phyloP scores from a whole-genome alignment of 2,113 vertebrate genomes.

The Paraplagusia blochii region DNA sequence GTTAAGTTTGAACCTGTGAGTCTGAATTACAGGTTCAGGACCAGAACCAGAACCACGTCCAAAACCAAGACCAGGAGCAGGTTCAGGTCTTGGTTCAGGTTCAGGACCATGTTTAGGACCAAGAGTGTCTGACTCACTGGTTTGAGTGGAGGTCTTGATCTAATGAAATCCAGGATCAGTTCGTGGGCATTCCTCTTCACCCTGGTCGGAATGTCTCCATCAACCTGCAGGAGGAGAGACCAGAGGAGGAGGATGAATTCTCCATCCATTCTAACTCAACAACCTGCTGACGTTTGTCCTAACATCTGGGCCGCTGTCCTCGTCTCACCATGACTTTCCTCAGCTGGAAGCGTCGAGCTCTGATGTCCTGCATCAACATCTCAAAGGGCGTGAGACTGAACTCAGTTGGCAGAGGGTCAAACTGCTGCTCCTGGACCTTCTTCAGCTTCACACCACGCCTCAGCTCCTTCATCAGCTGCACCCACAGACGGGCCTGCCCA shows the following conservation, averaged over 20 bases:
- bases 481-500: slow-evolving; percentile 89
- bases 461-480: slow-evolving; percentile 95
- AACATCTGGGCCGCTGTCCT: too few species aligned
- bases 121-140: slow-evolving; percentile 80
- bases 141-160: slow-evolving; percentile 91
- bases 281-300: too few species aligned
- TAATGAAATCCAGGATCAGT: slow-evolving; percentile 92
- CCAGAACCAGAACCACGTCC: too few species aligned
- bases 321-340: slow-evolving; percentile 93
- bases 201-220: slow-evolving; percentile 84
- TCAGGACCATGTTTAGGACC: too few species aligned
- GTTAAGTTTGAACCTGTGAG: too few species aligned
- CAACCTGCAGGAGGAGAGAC: slow-evolving; percentile 75
- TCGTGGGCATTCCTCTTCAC: slow-evolving; percentile 93
- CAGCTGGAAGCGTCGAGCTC: slow-evolving; percentile 87
- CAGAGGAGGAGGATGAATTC: too few species aligned
- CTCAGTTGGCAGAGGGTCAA: slow-evolving; percentile 88
- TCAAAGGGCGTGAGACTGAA: slow-evolving; percentile 96
- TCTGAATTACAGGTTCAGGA: too few species aligned
- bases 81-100: too few species aligned
- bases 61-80: too few species aligned
- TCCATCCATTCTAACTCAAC: too few species aligned
- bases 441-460: slow-evolving; percentile 92
- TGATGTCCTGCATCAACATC: slow-evolving; percentile 98
- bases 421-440: slow-evolving; percentile 92